These are phyloP conservation scores for Lacanobia wlatinum DNA, from an alignment of 2,888 invertebrate species.

Conservation along the genomic window DNA sequence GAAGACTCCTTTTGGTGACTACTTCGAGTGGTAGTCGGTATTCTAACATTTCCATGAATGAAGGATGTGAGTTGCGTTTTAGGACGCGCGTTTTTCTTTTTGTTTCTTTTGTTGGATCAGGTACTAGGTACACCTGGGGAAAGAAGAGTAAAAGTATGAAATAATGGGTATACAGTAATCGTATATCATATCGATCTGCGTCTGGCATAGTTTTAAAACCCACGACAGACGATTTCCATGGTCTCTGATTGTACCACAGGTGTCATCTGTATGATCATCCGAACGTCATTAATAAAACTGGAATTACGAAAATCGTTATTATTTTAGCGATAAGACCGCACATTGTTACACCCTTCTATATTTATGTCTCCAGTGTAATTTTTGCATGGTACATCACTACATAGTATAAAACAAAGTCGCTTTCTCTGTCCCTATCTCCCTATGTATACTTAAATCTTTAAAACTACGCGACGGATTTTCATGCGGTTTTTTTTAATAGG, in stretches of 20 bases:
- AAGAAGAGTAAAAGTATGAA: neutral
- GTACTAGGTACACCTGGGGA: slow-evolving; percentile 94
- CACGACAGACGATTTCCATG: neutral
- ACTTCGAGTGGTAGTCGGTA: slow-evolving; percentile 96
- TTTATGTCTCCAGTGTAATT: too few species aligned
- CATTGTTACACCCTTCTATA: too few species aligned
- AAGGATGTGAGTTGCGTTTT: slow-evolving; percentile 97
- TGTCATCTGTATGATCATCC: neutral
- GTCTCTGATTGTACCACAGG: too few species aligned
- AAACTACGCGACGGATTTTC: too few species aligned
- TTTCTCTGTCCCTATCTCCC: too few species aligned
- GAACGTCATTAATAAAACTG: neutral
- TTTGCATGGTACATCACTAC: too few species aligned
- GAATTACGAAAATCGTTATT: neutral
- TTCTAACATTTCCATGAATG: slow-evolving; percentile 99
- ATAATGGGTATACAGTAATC: neutral
- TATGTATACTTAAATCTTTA: too few species aligned
- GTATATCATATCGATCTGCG: neutral
- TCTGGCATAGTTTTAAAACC: neutral
- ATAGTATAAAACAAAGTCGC: too few species aligned
- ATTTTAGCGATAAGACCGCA: too few species aligned
- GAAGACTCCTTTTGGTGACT: slow-evolving; percentile 94
- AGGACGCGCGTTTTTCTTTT: slow-evolving; percentile 99
- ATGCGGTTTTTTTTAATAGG: too few species aligned
- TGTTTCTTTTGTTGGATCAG: slow-evolving; percentile 97